These are phyloP conservation scores for Ichneumon xanthorius DNA, from an alignment of 2,888 invertebrate species.

Conservation along the genomic window DNA sequence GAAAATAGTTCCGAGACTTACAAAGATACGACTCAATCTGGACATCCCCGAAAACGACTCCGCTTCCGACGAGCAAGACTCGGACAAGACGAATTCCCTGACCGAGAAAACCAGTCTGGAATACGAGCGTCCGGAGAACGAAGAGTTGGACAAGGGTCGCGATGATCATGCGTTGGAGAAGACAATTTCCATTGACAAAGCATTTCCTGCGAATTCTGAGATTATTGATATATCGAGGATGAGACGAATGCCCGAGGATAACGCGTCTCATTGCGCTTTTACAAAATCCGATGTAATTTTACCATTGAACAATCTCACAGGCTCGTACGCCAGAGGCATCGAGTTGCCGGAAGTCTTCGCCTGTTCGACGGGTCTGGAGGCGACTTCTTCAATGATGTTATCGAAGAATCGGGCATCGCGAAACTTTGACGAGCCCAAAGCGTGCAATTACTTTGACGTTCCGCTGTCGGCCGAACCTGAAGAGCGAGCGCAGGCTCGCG, in stretches of 20 bases:
- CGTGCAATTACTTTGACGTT: conserved; percentile 19
- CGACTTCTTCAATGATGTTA: not conserved
- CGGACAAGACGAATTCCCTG: conserved; percentile 42
- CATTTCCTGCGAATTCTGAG: not conserved
- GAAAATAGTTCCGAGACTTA: conserved; percentile 68
- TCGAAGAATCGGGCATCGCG: not conserved
- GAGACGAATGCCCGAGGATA: not conserved
- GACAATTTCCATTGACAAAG: conserved; percentile 46
- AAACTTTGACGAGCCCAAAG: not conserved
- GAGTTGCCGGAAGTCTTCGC: not conserved
- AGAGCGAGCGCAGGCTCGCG: not conserved
- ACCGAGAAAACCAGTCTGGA: conserved; percentile 19
- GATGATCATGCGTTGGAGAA: conserved; percentile 39
- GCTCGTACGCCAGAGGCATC: not conserved
- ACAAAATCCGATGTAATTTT: not conserved
- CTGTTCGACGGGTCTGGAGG: not conserved
- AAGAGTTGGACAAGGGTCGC: not conserved
- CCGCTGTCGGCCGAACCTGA: not conserved
- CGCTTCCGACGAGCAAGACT: conserved; percentile 56
- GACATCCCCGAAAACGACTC: conserved; percentile 72
- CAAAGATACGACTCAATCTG: conserved; percentile 72
- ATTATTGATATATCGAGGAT: not conserved
- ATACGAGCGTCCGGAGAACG: not conserved
- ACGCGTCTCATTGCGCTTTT: not conserved
- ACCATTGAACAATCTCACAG: not conserved